Evolutionary conservation across 2,113 vertebrate species (phyloP).

Genomic region (Carassius carassius): DNA sequence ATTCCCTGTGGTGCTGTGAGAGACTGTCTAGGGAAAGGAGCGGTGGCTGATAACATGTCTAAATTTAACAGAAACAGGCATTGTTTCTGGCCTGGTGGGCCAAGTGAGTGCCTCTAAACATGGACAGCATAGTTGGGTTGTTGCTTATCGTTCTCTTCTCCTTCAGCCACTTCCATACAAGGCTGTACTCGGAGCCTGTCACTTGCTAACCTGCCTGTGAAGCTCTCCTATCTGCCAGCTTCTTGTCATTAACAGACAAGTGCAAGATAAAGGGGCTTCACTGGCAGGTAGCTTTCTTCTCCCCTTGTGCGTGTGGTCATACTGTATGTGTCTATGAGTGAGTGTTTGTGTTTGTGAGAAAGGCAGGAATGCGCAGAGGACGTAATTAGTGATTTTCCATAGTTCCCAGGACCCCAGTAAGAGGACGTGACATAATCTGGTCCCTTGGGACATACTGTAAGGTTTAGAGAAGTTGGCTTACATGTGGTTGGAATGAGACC

Average conservation of each 20-base stretch:
- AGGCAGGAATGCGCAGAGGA: not conserved
- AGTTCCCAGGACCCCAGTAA: slow-evolving; percentile 13
- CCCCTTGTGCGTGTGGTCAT: not conserved
- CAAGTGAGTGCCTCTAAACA: slow-evolving; percentile 87
- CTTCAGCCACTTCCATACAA: slow-evolving; percentile 91
- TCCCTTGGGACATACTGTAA: slow-evolving; percentile 16
- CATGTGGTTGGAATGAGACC: not conserved
- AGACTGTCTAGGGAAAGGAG: slow-evolving; percentile 69
- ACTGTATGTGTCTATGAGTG: not conserved
- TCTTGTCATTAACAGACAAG: slow-evolving; percentile 78
- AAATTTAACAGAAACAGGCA: slow-evolving; percentile 86
- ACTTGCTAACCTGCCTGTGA: slow-evolving; percentile 78
- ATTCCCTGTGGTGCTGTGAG: slow-evolving; percentile 66
- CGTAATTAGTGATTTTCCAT: slow-evolving; percentile 41
- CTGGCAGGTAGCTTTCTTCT: slow-evolving; percentile 29
- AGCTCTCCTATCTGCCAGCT: slow-evolving; percentile 84
- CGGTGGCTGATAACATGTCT: slow-evolving; percentile 73
- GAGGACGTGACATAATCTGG: slow-evolving; percentile 14
- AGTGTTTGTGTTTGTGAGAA: not conserved
- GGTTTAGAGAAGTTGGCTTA: slow-evolving; percentile 16
- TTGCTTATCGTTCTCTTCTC: slow-evolving; percentile 88
- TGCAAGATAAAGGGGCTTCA: slow-evolving; percentile 73
- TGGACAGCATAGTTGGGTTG: slow-evolving; percentile 84
- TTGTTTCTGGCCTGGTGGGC: slow-evolving; percentile 76
- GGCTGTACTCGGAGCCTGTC: slow-evolving; percentile 84